Percentiles rank a stretch among this genome's conserved stretches.
Evolutionary conservation across 2,797 vertebrate species (phyloP).

Genomic region (Brotula barbata): DNA sequence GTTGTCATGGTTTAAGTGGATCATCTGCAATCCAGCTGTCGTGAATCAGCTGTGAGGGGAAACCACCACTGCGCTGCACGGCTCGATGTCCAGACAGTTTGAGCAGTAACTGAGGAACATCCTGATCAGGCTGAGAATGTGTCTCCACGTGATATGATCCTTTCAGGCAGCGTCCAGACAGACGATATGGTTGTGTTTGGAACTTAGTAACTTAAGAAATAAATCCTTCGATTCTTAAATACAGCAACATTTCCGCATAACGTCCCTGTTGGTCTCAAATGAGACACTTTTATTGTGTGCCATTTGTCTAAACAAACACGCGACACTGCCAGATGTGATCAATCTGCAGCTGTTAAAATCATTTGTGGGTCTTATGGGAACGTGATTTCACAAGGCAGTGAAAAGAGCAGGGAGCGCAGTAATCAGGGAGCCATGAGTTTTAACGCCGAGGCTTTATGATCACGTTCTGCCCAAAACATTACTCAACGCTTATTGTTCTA

Average conservation of each 20-base stretch:
- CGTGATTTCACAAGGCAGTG: constrained; percentile 33
- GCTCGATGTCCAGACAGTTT: no score
- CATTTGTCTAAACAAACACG: constrained; percentile 37
- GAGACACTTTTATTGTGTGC: neutral
- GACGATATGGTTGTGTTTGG: constrained; percentile 4
- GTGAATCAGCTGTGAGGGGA: constrained; percentile 38
- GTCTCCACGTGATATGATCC: constrained; percentile 41
- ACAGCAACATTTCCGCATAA: constrained; percentile 4
- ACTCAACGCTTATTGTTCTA: no score
- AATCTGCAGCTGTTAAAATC: constrained; percentile 43
- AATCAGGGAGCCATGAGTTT: constrained; percentile 29
- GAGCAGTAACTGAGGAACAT: constrained; percentile 38
- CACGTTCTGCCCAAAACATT: neutral
- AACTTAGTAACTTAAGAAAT: constrained; percentile 26
- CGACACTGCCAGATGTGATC: constrained; percentile 36
- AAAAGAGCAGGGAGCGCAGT: constrained; percentile 31
- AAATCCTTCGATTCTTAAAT: constrained; percentile 28
- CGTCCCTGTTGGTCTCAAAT: neutral
- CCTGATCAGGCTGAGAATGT: constrained; percentile 53
- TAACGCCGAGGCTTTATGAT: constrained; percentile 33
- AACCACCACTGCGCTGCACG: no score
- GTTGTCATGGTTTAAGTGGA: constrained; percentile 16
- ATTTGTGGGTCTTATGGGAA: constrained; percentile 27
- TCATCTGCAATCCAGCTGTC: constrained; percentile 54
- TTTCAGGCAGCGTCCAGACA: constrained; percentile 13